Evolutionary conservation across 2,113 vertebrate species (phyloP), one percentile per base, ranked within the genome.

Genomic region (Zootoca vivipara): DNA sequence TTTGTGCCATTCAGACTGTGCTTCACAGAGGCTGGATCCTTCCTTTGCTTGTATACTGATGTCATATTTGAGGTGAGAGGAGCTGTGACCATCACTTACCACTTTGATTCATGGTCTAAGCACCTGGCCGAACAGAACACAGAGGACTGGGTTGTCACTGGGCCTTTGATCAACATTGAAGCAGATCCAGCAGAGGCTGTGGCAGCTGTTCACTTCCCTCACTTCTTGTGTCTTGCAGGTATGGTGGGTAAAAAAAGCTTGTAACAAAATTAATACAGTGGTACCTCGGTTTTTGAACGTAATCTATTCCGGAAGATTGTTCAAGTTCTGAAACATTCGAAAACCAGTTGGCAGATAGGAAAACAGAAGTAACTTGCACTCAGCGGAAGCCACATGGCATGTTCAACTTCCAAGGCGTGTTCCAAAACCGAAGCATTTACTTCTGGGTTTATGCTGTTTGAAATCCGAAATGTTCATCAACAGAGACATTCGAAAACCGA

Each of bases 201-300:
- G 80, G 62, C 82, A 18, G 82, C 79, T 12, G 7, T 84, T 28
- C 75, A 89, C 80, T 65, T 89, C 58, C 87, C 87, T 20, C 87
- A 89, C 74, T 89, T 78, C 33, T 8, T 89, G 73, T 89, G 81
- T 70, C 82, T 83, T 20, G 33, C 64, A 84, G 87, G 87, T 89
- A 78, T 16, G 26, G 38, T 42, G 16, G 8, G 26, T 2, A 5
- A 10, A 46, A 46, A 46, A 46, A 2, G 46, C 0, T 28, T 3
- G 24, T 1, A 9, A 78, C 8, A 46, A 46, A 46, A 46, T 46
- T 10, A 46, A 46, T 46, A 46, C n/a, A n/a, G n/a, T n/a, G n/a
- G n/a, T n/a, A n/a, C n/a, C n/a, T n/a, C n/a, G n/a, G n/a, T n/a
- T n/a, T n/a, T n/a, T n/a, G n/a, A n/a, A n/a, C n/a, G n/a, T n/a